Percentiles rank a stretch among this genome's conserved stretches.
phyloP scores from a whole-genome alignment of 2,113 vertebrate genomes.

The Rostratula benghalensis region DNA sequence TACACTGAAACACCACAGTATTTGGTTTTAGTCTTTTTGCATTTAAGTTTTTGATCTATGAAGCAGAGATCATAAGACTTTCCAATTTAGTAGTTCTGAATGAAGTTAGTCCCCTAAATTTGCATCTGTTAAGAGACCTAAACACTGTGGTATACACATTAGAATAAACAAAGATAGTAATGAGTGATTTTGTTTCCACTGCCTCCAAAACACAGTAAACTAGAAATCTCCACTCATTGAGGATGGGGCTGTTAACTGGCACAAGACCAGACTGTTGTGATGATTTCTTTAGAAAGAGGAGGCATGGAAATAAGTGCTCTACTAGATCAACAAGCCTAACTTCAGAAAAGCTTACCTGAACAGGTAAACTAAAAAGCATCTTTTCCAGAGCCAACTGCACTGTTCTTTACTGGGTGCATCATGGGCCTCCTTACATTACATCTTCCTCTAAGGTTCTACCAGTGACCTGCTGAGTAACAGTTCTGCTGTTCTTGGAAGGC shows the following conservation, averaged over 20 bases:
- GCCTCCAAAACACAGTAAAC: background rate
- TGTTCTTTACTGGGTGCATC: background rate
- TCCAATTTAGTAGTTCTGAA: background rate
- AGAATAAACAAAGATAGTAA: background rate
- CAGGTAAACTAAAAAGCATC: background rate
- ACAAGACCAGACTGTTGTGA: background rate
- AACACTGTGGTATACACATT: background rate
- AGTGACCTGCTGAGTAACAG: background rate
- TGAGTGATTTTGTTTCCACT: background rate
- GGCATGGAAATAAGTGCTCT: background rate
- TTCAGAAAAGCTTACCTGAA: background rate
- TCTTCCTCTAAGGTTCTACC: background rate
- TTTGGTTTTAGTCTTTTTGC: background rate
- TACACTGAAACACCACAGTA: background rate
- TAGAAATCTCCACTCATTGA: background rate
- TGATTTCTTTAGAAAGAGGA: background rate
- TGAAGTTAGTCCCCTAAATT: background rate
- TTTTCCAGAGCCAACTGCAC: background rate
- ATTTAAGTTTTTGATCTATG: background rate
- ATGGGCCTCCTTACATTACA: accelerated
- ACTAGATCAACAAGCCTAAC: background rate
- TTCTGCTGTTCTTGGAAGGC: background rate
- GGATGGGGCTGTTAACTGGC: background rate
- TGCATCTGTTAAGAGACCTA: background rate
- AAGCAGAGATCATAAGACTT: background rate